A percentile compares a stretch with the other conserved stretches of the same genome.
phyloP scores from a whole-genome alignment of 2,888 invertebrate species.

The Mechanitis messenoides region DNA sequence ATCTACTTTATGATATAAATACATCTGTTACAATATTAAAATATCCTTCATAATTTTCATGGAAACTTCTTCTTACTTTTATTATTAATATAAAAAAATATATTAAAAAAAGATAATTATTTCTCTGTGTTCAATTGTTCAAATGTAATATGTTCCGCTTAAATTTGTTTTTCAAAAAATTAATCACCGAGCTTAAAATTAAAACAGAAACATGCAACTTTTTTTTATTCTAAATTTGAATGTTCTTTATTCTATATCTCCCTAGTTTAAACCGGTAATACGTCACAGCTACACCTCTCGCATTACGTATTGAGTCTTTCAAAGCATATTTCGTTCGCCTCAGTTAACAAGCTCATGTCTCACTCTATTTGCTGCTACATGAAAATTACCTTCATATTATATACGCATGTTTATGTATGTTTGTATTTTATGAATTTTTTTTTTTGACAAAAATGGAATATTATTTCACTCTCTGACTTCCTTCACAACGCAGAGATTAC shows the following conservation, averaged over 20 bases:
- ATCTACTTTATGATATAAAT: no score
- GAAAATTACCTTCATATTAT: conserved; percentile 7
- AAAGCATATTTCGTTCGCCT: conserved; percentile 16
- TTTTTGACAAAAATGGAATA: background rate
- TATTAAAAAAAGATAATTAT: no score
- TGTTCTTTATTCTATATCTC: background rate
- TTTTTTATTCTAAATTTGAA: background rate
- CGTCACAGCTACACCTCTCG: background rate
- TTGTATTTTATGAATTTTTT: background rate
- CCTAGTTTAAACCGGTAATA: background rate
- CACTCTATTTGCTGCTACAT: conserved; percentile 11
- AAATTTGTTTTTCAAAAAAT: no score
- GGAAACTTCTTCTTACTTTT: no score
- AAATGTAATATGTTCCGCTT: no score
- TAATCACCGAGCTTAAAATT: no score
- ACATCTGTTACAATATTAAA: no score
- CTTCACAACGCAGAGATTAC: no score
- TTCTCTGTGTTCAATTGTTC: no score
- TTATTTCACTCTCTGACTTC: no score
- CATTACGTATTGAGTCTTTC: conserved; percentile 22
- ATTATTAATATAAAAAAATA: no score
- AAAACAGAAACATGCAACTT: background rate
- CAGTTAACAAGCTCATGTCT: conserved; percentile 14
- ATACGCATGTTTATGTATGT: background rate
- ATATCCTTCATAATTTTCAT: no score